These are phyloP conservation scores for Tetramorium simillimum DNA, from an alignment of 1,140 invertebrate species.

Conservation along the genomic window DNA sequence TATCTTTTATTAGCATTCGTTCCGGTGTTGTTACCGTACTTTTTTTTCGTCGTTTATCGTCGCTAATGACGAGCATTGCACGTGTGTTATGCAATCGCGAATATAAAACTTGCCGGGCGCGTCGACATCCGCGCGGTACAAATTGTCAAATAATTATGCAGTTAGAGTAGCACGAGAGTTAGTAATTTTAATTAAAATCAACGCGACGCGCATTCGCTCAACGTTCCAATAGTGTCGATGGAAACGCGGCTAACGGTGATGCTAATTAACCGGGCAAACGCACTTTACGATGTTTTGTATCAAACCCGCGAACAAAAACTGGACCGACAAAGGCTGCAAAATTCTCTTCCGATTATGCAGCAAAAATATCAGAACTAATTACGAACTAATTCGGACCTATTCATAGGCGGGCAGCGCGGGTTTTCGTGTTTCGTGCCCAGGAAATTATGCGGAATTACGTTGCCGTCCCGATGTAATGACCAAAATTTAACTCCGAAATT, in stretches of 20 bases:
- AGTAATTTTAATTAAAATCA: slow-evolving; percentile 63
- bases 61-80: not conserved
- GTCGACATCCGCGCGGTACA: slow-evolving; percentile 9
- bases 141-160: slow-evolving; percentile 60
- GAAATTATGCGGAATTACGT: slow-evolving; percentile 49
- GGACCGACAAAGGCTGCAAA: slow-evolving; percentile 23
- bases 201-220: slow-evolving; percentile 33
- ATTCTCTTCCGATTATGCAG: slow-evolving; percentile 49
- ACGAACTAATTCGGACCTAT: slow-evolving; percentile 49
- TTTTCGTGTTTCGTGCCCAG: slow-evolving; percentile 25
- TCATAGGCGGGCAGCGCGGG: not conserved
- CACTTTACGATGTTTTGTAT: slow-evolving; percentile 39
- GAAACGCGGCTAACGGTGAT: slow-evolving; percentile 16
- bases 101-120: slow-evolving; percentile 44
- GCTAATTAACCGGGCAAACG: slow-evolving; percentile 55
- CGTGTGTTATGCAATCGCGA: slow-evolving; percentile 18
- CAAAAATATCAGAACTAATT: slow-evolving; percentile 38
- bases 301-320: slow-evolving; percentile 34
- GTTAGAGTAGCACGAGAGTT: slow-evolving; percentile 33
- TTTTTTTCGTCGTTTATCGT: slow-evolving; percentile 1
- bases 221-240: slow-evolving; percentile 55
- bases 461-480: slow-evolving; percentile 32
- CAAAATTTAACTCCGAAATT: slow-evolving; percentile 52
- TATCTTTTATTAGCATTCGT: slow-evolving; percentile 15
- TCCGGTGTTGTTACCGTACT: not conserved